A percentile compares a stretch with the other conserved stretches of the same genome.
phyloP scores from a whole-genome alignment of 92 coral and sea anemone species.

The Porites rus region DNA sequence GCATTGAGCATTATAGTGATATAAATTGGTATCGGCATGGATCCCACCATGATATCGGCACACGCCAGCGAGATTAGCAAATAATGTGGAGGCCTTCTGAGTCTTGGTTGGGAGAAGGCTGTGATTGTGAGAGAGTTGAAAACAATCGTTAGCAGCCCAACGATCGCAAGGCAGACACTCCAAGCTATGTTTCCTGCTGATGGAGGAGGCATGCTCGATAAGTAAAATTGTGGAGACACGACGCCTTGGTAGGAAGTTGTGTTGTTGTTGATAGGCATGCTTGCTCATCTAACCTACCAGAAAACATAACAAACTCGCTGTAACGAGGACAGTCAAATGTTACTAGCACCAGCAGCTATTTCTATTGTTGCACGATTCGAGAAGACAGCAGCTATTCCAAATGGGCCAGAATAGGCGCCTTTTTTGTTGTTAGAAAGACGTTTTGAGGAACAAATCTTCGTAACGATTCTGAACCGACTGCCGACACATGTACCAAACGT shows the following conservation, averaged over 20 bases:
- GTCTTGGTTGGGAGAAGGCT: constrained; percentile 10
- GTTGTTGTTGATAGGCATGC: background rate
- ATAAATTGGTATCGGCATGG: constrained; percentile 11
- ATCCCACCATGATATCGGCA: constrained; percentile 11
- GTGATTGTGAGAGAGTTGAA: background rate
- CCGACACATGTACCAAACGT: too few relatives aligned
- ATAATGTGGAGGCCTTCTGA: constrained; percentile 17
- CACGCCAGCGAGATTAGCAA: constrained; percentile 24
- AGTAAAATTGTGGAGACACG: background rate
- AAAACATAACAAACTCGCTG: background rate
- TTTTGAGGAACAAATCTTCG: too few relatives aligned
- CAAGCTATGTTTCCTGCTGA: background rate
- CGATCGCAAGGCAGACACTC: constrained; percentile 1
- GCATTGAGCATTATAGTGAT: background rate
- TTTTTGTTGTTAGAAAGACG: too few relatives aligned
- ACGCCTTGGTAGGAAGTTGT: background rate
- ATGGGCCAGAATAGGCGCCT: too few relatives aligned
- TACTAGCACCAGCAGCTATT: too few relatives aligned
- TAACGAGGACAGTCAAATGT: too few relatives aligned
- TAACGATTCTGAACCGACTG: too few relatives aligned
- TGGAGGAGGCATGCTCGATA: background rate
- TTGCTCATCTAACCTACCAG: background rate
- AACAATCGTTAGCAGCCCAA: constrained; percentile 1
- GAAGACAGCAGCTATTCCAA: too few relatives aligned
- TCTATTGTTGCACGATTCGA: too few relatives aligned